These are phyloP conservation scores for Zonotrichia albicollis DNA, from an alignment of 2,797 vertebrate species.

Conservation along the genomic window DNA sequence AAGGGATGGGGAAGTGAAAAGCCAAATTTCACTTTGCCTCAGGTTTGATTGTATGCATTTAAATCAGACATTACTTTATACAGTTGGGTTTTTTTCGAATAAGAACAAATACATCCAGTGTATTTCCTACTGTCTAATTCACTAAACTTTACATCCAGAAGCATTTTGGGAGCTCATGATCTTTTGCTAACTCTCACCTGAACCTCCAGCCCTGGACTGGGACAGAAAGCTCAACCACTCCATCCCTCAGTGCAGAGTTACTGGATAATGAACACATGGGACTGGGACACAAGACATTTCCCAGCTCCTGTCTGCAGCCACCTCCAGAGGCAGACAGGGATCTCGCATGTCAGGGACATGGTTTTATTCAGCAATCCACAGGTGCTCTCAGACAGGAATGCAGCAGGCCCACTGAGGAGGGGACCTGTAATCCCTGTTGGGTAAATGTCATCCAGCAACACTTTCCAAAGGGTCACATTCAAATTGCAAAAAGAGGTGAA, in stretches of 20 bases:
- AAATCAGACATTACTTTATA: neutral
- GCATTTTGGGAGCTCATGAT: neutral
- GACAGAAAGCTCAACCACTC: neutral
- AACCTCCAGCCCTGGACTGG: neutral
- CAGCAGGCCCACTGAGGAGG: neutral
- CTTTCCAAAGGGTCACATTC: neutral
- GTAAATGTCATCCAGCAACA: neutral
- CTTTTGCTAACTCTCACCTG: neutral
- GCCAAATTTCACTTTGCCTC: neutral
- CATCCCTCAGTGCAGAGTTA: neutral
- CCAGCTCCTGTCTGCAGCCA: neutral
- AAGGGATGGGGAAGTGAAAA: neutral
- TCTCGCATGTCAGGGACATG: neutral
- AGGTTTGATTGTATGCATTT: neutral
- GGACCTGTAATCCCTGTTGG: neutral
- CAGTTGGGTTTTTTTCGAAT: neutral
- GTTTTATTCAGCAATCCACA: neutral
- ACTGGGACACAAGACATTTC: neutral
- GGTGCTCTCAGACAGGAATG: neutral
- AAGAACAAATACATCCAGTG: neutral
- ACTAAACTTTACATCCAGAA: neutral
- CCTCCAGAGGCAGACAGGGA: neutral
- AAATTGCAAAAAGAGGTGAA: neutral
- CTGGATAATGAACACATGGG: rapidly evolving
- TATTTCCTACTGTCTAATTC: neutral